Conservation (phyloP, 1,140 invertebrate genomes). For the Drosophila ficusphila region DNA sequence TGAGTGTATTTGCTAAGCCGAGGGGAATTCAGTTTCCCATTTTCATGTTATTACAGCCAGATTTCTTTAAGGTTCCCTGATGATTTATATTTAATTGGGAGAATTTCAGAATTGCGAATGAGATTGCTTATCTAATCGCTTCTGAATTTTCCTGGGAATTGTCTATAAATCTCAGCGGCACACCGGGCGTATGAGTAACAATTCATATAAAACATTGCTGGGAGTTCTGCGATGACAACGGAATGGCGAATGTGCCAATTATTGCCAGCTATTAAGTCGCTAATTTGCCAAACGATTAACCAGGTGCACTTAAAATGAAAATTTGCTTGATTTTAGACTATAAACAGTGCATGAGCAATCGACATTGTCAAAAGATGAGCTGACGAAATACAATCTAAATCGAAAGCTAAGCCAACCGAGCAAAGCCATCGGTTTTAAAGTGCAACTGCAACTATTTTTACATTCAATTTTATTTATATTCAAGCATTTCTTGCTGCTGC, state of each 20-base stretch:
- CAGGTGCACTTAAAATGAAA: not conserved
- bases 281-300: slow-evolving; percentile 39
- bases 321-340: no score
- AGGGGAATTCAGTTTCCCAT: not conserved
- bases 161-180: slow-evolving; percentile 40
- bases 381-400: slow-evolving; percentile 22
- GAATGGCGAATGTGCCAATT: slow-evolving; percentile 4
- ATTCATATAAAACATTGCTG: slow-evolving; percentile 15
- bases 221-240: slow-evolving; percentile 4
- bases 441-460: slow-evolving; percentile 70
- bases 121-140: slow-evolving; percentile 25
- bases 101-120: slow-evolving; percentile 6
- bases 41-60: not conserved
- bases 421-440: slow-evolving; percentile 52
- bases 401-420: slow-evolving; percentile 59
- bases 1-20: not conserved
- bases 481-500: slow-evolving; percentile 16
- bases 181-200: slow-evolving; percentile 61
- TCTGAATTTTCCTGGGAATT: slow-evolving; percentile 57
- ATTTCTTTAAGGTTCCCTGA: not conserved
- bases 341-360: slow-evolving; percentile 54
- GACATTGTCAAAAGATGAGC: slow-evolving; percentile 3
- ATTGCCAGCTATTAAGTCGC: slow-evolving; percentile 12
- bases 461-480: slow-evolving; percentile 38
- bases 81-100: not conserved